These are phyloP conservation scores for Danionella cerebrum DNA, from an alignment of 2,113 vertebrate species.

Conservation along the genomic window DNA sequence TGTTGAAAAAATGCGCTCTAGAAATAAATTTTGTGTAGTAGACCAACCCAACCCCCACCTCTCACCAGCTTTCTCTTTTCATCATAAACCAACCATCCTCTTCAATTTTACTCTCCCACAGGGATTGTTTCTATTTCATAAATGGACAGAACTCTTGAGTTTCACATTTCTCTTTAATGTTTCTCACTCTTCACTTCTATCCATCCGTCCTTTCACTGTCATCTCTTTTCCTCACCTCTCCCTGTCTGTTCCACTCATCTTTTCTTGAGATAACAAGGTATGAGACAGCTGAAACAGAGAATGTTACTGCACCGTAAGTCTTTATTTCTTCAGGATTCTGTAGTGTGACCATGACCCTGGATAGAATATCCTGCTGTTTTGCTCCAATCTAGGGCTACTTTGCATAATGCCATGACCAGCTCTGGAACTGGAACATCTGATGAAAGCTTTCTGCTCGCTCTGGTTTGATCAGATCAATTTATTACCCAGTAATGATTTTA, in stretches of 20 bases:
- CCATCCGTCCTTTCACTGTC: slow-evolving; percentile 12
- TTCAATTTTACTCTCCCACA: neutral
- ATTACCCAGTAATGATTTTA: neutral
- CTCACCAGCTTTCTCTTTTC: neutral
- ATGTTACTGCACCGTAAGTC: slow-evolving; percentile 7
- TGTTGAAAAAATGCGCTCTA: no score
- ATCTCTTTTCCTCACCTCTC: neutral
- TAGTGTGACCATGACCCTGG: neutral
- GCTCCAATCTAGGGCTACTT: neutral
- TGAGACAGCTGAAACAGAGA: slow-evolving; percentile 3
- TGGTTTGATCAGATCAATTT: slow-evolving; percentile 15
- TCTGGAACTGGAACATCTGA: neutral
- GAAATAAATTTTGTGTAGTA: no score
- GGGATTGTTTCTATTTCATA: slow-evolving; percentile 11
- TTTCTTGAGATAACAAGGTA: slow-evolving; percentile 1
- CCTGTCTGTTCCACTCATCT: neutral
- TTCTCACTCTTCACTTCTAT: slow-evolving; percentile 3
- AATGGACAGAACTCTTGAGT: neutral
- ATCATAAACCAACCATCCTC: neutral
- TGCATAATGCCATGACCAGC: neutral
- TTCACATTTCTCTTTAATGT: slow-evolving; percentile 4
- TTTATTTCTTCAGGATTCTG: slow-evolving; percentile 7
- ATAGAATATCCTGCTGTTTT: neutral
- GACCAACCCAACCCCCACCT: no score
- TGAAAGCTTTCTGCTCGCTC: neutral